Evolutionary conservation across 2,113 vertebrate species (phyloP).

Genomic region (Chlamydotis undulata): DNA sequence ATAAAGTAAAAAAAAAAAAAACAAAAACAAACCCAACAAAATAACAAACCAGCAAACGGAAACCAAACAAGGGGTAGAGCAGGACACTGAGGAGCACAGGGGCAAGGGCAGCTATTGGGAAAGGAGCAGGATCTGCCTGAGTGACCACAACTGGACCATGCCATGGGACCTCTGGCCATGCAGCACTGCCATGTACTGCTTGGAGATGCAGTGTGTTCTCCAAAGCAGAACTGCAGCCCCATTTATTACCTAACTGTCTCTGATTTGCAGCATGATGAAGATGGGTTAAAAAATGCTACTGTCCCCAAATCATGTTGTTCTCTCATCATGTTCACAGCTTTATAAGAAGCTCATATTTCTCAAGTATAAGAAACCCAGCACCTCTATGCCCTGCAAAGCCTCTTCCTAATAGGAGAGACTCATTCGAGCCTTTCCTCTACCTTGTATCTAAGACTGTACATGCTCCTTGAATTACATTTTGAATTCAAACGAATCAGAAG

Average conservation of each 20-base stretch:
- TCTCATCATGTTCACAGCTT: not conserved
- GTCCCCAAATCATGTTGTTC: not conserved
- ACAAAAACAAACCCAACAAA: not conserved
- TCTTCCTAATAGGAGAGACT: not conserved
- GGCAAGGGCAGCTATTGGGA: not conserved
- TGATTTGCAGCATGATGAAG: not conserved
- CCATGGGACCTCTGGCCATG: fast-evolving
- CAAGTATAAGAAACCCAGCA: not conserved
- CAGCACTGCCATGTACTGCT: fast-evolving
- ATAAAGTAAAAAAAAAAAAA: constrained; percentile 33
- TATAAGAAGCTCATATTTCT: not conserved
- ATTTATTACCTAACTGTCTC: not conserved
- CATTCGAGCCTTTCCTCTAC: not conserved
- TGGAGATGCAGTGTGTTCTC: fast-evolving
- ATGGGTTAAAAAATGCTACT: not conserved
- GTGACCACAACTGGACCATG: not conserved
- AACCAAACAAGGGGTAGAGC: constrained; percentile 25
- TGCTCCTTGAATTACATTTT: not conserved
- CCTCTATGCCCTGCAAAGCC: not conserved
- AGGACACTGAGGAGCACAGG: not conserved
- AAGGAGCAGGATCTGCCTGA: not conserved
- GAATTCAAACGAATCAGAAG: not conserved
- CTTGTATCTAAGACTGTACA: not conserved
- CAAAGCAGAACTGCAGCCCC: not conserved
- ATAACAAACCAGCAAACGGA: not conserved